Evolutionary conservation across 1,140 invertebrate genomes (phyloP), one percentile per base, ranked within the genome.

Genomic region (Antheraea pernyi): DNA sequence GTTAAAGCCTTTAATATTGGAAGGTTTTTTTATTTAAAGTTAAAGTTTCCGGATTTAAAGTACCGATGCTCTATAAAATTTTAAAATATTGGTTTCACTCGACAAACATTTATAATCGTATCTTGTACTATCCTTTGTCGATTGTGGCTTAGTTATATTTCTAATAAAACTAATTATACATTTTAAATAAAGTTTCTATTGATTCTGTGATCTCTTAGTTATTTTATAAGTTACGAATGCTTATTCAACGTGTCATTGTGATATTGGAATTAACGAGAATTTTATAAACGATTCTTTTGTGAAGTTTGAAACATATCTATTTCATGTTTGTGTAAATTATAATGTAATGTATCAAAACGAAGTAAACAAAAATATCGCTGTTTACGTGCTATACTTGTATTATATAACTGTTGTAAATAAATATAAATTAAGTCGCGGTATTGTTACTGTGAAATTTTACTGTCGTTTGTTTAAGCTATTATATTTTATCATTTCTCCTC

Each of bases 261-360:
- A 65, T 65, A 65, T 65, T 65, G 30, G 30, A 37, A 65, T 65
- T 65, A 53, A 22, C 39, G 19, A 16, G 64, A 46, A 63, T 63
- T 63, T 63, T 65, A 66, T 60, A 62, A 67, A 48, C 59, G 18
- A 67, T 69, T 77, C 73, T 76, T 61, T 67, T 75, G 69, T 73
- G 69, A 78, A 76, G 76, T 83, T 67, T 85, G 77, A 83, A 85
- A 91, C 89, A 91, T 91, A 91, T 91, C 89, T 89, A 85, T 85
- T 82, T 81, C 77, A 81, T 83, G 76, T 81, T 86, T 86, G 75
- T 74, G 81, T 82, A 85, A 71, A 76, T 83, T 81, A 73, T 71
- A 72, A 70, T 70, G 74, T 77, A 71, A 68, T 76, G 74, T 77
- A 53, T 60, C 36, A 71, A n/a, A 62, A 30, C 46, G 6, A 6